Base-by-base conservation (phyloP, 2,113 vertebrate species). In the Pseudorasbora parva region DNA sequence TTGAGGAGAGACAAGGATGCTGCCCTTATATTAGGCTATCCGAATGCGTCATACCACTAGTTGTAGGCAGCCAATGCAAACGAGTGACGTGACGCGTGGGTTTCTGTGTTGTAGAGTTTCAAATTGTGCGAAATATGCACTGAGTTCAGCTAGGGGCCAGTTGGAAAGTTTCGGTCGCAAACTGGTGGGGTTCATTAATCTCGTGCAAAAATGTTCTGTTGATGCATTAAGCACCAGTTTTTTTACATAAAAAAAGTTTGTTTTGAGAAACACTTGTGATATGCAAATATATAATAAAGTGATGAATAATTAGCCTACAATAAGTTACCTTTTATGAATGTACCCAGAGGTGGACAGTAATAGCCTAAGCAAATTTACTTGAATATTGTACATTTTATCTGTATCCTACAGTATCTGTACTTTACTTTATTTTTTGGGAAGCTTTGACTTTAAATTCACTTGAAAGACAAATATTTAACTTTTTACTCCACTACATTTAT, bases 21-120 rank as follows among this genome's bases (percentile, higher is more conserved):
- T 74, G 14, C 23, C 25, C 15, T 79, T 79, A 79, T 79, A 66
- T 79, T 21, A n/a, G n/a, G n/a, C n/a, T n/a, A 49, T 15, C 41
- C 21, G 23, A 15, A 17, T n/a, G 59, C 77, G 47, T 51, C 25
- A 43, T 66, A 79, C 57, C 4, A 78, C 54, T 41, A 23, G 76
- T 1, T 64, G 43, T 49, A 64, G n/a, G n/a, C n/a, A n/a, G 43
- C 78, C 78, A 79, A 79, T 79, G 25, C 25, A 49, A 79, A 66
- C 5, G 8, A 45, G 43, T 25, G 75, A 78, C 56, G 33, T 11
- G 43, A 66, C 15, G 60, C 9, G 76, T 78, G 56, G 37, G 76
- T 27, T 41, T 71, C 37, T 23, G 68, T n/a, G 37, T 14, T 45
- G 37, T 23, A 71, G 37, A 23, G 37, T 12, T 71, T 45, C 37